Evolutionary conservation across 2,113 vertebrate genomes (phyloP).

Genomic region (Cnemophilus loriae): DNA sequence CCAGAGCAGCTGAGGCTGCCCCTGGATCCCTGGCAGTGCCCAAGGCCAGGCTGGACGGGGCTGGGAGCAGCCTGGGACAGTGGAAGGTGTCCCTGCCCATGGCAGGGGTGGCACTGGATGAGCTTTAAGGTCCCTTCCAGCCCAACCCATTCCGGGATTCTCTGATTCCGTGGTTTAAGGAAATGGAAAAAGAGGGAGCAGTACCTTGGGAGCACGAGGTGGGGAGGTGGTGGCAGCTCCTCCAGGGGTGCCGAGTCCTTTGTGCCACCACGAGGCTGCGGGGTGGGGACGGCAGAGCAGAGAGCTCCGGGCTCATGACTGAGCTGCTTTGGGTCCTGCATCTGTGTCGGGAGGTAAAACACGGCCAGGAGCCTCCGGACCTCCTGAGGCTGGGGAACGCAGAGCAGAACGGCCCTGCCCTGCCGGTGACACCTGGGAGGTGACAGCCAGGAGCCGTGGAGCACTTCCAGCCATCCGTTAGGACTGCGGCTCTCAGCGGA

Average conservation of each 20-base stretch:
- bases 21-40: background rate
- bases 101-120: background rate
- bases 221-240: background rate
- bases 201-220: background rate
- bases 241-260: background rate
- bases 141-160: background rate
- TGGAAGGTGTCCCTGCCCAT: background rate
- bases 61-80: background rate
- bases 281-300: background rate
- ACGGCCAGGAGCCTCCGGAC: background rate
- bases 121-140: accelerated
- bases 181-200: no score
- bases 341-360: background rate
- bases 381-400: background rate
- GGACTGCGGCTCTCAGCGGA: background rate
- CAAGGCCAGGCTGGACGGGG: background rate
- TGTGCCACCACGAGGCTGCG: accelerated
- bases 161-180: background rate
- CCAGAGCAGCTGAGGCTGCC: background rate
- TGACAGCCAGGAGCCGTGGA: background rate
- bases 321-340: background rate
- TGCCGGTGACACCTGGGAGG: background rate
- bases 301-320: accelerated
- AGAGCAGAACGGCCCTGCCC: background rate
- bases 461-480: background rate